Evolutionary conservation across 2,797 vertebrate genomes (phyloP).

Genomic region (Poecile montanus): DNA sequence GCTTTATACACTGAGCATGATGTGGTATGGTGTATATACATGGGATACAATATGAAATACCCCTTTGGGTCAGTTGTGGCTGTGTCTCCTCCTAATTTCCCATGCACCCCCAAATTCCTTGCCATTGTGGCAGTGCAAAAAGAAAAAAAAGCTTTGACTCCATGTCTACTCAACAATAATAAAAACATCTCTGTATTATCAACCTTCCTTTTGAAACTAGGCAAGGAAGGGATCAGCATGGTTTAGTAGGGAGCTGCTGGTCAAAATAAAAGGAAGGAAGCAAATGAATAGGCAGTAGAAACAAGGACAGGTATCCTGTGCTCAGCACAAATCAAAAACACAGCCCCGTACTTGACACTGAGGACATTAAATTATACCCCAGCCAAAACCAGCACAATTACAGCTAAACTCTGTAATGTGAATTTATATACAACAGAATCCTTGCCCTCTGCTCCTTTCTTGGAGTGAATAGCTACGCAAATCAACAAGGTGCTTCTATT

Average conservation of each 20-base stretch:
- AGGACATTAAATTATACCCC: neutral
- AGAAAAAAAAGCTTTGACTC: neutral
- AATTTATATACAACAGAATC: neutral
- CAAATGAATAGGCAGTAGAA: too few relatives aligned
- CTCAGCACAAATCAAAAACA: neutral
- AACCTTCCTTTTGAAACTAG: too few relatives aligned
- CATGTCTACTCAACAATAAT: neutral
- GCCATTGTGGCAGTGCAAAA: accelerated
- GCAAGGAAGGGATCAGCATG: too few relatives aligned
- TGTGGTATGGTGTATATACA: neutral
- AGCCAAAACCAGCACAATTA: neutral
- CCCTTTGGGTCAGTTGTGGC: neutral
- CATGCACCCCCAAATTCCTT: neutral
- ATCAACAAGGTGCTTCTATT: neutral
- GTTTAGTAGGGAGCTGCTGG: too few relatives aligned
- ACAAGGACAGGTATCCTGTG: too few relatives aligned
- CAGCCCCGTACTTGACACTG: neutral
- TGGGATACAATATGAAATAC: neutral
- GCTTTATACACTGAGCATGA: neutral
- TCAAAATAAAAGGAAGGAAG: too few relatives aligned
- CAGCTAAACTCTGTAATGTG: neutral
- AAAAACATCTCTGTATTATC: neutral
- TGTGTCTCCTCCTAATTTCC: neutral
- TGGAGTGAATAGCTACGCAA: accelerated
- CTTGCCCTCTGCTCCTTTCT: neutral